Base-by-base conservation (phyloP, 2,797 vertebrate species). In the Cryptoprocta ferox region DNA sequence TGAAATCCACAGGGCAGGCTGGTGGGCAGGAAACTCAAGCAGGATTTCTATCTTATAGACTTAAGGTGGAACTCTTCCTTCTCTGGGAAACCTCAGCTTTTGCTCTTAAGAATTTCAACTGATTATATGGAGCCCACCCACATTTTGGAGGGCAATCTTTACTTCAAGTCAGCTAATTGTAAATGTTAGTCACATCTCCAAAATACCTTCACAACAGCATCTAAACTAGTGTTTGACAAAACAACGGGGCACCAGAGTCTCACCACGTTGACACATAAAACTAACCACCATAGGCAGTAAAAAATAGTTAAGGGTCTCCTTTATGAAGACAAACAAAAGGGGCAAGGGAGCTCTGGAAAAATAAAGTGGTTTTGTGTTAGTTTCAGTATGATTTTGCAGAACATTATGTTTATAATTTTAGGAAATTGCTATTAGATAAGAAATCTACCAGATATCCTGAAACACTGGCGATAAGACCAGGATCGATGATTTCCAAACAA, bases 361-460 rank as follows among this genome's bases (percentile, higher is more conserved):
- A 70, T 59, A 71, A 83, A 91, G 11, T 70, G 28, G 45, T 48
- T 86, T 66, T 86, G 26, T 35, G 16, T 84, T 37, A 39, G 7
- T 84, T 95, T 50, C 11, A 70, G 3, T 32, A 35, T 42, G 39
- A 86, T 80, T 96, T 86, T 93, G 18, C n/a, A 93, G 18, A 96
- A 83, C 3, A 70, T n/a, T 37, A 35, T 81, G 66, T 1, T 4
- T 80, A 6, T 39, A 70, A 65, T 89, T 79, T 84, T 71, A 65
- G 24, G 19, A 94, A 90, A 90, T 50, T 16, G 24, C 45, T 78
- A 50, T 24, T 24, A 79, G 14, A 1, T 68, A 11, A 88, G 10
- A 75, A 73, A 39, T 81, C 26, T 81, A 45, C n/a, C 65, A n/a
- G 24, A 48, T 32, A 75, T 18, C 45, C 76, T 88, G 59, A 84